Evolutionary conservation across 1,140 invertebrate species (phyloP), one percentile per base, ranked within the genome.

Genomic region (Aphis gossypii): DNA sequence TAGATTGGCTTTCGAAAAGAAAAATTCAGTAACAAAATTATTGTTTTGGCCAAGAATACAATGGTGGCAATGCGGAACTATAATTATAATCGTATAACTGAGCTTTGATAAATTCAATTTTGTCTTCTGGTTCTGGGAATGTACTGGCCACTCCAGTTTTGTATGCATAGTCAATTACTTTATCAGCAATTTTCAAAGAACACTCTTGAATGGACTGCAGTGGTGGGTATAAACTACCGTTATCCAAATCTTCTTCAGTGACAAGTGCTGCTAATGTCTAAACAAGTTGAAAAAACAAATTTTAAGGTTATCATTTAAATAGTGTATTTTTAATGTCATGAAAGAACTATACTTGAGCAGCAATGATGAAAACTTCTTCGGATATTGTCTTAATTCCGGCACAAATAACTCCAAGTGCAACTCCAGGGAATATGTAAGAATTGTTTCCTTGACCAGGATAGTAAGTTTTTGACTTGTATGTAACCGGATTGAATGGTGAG

Each of bases 391-490:
- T 96, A 95, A 99, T 97, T 90, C 98, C 97, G 76, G 97, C 97
- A 94, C 96, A 97, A 92, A 99, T 97, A 54, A 97, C 97, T 87
- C 97, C 99, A 11, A 99, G 96, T 38, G 98, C 98, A 30, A 99
- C 96, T 46, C 98, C 99, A 35, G 99, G 99, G 96, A 99, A 99
- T 94, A 99, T 99, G 95, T 99, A 99, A 1, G 98, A 97, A 95
- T 99, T 99, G 95, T 99, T 99, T 94, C 98, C 98, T 96, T 99
- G 99, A 1, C 99, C 99, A 2, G 99, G 98, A 95, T 97, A 95
- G 94, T 96, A 97, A 23, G 96, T 97, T 94, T 97, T 97, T 0
- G 97, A 98, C 93, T 98, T 97, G 68, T 97, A 96, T 23, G 96
- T 97, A 44, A 99, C 97, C 1, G 98, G 97, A 38, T 96, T 96